These are phyloP conservation scores for Polymixis lichenea DNA, from an alignment of 2,888 invertebrate species.

Conservation along the genomic window DNA sequence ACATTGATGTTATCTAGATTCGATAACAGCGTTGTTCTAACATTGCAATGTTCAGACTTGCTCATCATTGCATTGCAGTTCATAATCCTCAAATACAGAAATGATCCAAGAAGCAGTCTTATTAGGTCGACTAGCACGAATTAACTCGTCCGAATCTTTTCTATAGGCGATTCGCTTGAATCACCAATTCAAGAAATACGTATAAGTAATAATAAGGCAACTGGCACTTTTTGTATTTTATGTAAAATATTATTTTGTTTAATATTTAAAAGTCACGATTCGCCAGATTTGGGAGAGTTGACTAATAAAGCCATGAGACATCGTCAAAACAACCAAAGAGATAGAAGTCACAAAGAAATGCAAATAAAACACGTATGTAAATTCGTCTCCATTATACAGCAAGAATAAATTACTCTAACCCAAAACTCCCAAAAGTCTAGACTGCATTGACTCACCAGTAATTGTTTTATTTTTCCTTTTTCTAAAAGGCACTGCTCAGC, in stretches of 20 bases:
- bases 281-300: too few relatives aligned
- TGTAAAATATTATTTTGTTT: too few relatives aligned
- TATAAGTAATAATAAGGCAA: too few relatives aligned
- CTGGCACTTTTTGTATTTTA: too few relatives aligned
- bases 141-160: too few relatives aligned
- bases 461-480: slow-evolving; percentile 35
- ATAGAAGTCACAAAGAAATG: background rate
- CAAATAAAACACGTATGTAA: slow-evolving; percentile 11
- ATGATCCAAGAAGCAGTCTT: too few relatives aligned
- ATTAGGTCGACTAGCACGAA: too few relatives aligned
- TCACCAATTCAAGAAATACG: too few relatives aligned
- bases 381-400: slow-evolving; percentile 7
- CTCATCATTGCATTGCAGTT: slow-evolving; percentile 27
- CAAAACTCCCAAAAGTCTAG: slow-evolving; percentile 51
- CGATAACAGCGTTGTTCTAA: slow-evolving; percentile 46
- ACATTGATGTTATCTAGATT: slow-evolving; percentile 43
- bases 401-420: slow-evolving; percentile 44
- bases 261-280: too few relatives aligned
- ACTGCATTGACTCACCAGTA: slow-evolving; percentile 48
- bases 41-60: slow-evolving; percentile 31
- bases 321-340: background rate
- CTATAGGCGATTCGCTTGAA: too few relatives aligned
- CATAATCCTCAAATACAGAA: background rate
- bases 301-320: background rate
- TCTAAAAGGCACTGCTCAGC: slow-evolving; percentile 33